Conservation (phyloP, 2,888 invertebrate species). For the Cephus rjabovi region DNA sequence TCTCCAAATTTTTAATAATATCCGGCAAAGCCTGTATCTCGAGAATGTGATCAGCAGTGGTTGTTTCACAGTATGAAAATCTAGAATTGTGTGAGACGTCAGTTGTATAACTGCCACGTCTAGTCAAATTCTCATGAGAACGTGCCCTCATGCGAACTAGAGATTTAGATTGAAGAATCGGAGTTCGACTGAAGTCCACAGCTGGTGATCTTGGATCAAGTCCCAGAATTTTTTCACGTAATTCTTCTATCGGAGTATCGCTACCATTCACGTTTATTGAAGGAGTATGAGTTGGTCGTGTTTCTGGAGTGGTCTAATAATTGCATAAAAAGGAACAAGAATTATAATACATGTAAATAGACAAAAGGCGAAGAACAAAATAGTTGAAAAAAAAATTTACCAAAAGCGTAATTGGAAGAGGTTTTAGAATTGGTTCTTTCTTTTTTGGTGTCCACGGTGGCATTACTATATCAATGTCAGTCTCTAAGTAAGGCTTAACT, state of each 20-base stretch:
- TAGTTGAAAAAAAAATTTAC: constrained; percentile 32
- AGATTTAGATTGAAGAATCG: constrained; percentile 49
- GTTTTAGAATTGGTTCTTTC: background rate
- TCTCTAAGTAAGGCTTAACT: constrained; percentile 53
- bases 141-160: constrained; percentile 25
- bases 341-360: background rate
- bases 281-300: background rate
- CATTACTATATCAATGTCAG: constrained; percentile 49
- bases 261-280: background rate
- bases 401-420: constrained; percentile 37
- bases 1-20: constrained; percentile 12
- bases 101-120: constrained; percentile 25
- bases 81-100: constrained; percentile 21
- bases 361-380: background rate
- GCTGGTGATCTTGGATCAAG: constrained; percentile 60
- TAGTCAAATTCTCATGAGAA: constrained; percentile 29
- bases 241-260: background rate
- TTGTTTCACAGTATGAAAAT: constrained; percentile 48
- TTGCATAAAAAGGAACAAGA: background rate
- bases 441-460: constrained; percentile 36
- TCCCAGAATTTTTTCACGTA: constrained; percentile 28
- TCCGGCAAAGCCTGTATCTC: constrained; percentile 50
- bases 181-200: constrained; percentile 56
- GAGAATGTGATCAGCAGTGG: constrained; percentile 33
- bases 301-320: background rate